Evolutionary conservation across 2,888 invertebrate genomes (phyloP), one percentile per base, ranked within the genome.

Genomic region (Molorchus minor): DNA sequence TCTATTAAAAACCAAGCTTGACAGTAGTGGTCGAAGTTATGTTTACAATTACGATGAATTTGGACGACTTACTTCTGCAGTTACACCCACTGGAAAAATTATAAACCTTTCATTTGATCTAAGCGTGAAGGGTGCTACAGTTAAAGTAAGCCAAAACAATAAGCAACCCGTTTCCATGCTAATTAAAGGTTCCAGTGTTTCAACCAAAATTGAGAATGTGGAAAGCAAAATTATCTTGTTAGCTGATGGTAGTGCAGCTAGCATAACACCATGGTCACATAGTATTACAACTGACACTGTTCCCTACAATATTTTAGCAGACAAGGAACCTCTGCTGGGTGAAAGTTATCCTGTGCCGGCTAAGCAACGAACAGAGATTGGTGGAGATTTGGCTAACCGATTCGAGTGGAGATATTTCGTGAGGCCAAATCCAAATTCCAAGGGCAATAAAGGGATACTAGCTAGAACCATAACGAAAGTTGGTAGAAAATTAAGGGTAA

Each of bases 351-450:
- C 94, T 0, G 93, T 95, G 0, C 94, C 95, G 0, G 93, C 94
- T 0, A 94, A 94, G 75, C 94, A 95, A 77, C 87, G 91, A 58
- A 93, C 92, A 0, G 94, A 94, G 82, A 90, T 95, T 12, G 92
- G 93, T 17, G 93, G 94, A 0, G 95, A 96, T 75, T 79, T 95
- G 53, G 94, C 94, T 0, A 96, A 62, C 13, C 86, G 96, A 64
- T 94, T 97, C 73, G 97, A 98, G 81, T 98, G 97, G 97, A 86
- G 96, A 35, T 97, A 95, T 81, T 95, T 95, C 82, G 84, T 95
- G 58, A 84, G 94, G 45, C 88, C 93, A 62, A 84, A 90, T 29
- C 86, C 88, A 66, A 86, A 86, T 2, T 84, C 82, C 69, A 88
- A 85, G 83, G 85, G 82, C 76, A 85, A 82, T 77, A 85, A 86